Conservation (phyloP, 2,888 invertebrate species). For the Lasioglossum morio region DNA sequence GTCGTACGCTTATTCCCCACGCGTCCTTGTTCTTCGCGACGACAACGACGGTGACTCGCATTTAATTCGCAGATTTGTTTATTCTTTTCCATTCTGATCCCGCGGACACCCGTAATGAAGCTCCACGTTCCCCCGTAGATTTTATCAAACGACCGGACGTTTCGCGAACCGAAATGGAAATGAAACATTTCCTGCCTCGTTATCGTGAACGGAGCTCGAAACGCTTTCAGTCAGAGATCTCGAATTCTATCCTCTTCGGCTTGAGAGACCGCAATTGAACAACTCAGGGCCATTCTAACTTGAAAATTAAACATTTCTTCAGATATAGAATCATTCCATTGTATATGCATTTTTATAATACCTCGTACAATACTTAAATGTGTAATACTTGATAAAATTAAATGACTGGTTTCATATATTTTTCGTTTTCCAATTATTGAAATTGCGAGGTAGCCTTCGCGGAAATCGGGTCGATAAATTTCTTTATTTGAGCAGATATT, state of each 20-base stretch:
- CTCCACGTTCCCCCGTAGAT: background rate
- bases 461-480: too few relatives aligned
- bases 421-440: too few relatives aligned
- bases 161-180: background rate
- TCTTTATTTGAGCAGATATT: too few relatives aligned
- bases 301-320: too few relatives aligned
- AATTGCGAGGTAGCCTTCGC: too few relatives aligned
- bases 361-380: too few relatives aligned
- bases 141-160: background rate
- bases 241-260: background rate
- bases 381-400: too few relatives aligned
- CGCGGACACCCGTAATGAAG: background rate
- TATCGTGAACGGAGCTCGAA: background rate
- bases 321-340: too few relatives aligned
- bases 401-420: too few relatives aligned
- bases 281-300: too few relatives aligned
- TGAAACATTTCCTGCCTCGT: background rate
- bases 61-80: background rate
- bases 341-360: too few relatives aligned
- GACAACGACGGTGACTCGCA: background rate
- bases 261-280: background rate
- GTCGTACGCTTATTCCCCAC: background rate
- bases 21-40: background rate
- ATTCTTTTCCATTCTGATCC: background rate
- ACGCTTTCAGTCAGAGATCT: background rate